Evolutionary conservation across 2,113 vertebrate genomes (phyloP).

Genomic region (Athene cunicularia): DNA sequence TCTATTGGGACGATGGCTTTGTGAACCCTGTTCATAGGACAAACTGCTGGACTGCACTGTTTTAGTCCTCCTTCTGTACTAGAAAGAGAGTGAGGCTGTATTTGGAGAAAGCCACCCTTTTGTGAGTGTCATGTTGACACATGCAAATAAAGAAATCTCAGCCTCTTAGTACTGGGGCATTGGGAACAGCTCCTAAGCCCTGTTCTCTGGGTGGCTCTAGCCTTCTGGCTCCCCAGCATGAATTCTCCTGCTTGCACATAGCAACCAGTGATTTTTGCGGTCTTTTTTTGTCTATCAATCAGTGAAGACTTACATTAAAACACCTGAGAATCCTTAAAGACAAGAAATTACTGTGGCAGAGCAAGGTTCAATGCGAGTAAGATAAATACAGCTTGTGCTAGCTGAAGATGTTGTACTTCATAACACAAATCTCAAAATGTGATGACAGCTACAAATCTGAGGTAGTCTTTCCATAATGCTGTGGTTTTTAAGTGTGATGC

Average conservation of each 20-base stretch:
- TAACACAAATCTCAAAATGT: neutral
- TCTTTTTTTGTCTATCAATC: neutral
- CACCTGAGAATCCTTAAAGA: neutral
- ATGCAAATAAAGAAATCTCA: neutral
- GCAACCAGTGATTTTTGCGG: neutral
- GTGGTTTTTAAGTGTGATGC: neutral
- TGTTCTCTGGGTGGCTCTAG: neutral
- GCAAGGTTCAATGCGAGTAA: neutral
- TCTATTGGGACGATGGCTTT: neutral
- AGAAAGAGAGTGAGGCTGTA: neutral
- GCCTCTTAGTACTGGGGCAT: neutral
- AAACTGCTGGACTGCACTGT: neutral
- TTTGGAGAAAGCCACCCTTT: neutral
- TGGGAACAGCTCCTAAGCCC: neutral
- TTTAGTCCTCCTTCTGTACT: neutral
- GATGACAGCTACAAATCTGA: neutral
- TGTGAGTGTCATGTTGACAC: neutral
- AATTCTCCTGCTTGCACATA: neutral
- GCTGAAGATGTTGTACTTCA: neutral
- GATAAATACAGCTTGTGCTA: neutral
- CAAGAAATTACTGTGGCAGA: neutral
- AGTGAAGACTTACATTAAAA: neutral
- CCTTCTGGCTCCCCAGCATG: neutral
- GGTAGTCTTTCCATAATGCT: neutral
- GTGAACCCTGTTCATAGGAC: neutral